These are phyloP conservation scores for Drosophila picticornis DNA, from an alignment of 2,888 invertebrate genomes.

Conservation along the genomic window DNA sequence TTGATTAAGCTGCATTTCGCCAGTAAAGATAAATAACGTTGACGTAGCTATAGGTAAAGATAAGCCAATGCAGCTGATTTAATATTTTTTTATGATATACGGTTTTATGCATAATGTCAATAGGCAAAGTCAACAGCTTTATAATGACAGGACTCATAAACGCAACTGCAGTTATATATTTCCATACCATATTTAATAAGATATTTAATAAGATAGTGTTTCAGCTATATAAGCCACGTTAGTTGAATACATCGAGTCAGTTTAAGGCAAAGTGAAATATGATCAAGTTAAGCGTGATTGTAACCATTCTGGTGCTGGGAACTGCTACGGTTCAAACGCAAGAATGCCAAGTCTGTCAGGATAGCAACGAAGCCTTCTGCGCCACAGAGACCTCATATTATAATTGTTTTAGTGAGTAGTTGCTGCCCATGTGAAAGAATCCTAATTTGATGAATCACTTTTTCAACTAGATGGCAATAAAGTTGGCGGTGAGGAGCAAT, in stretches of 20 bases:
- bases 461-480: conserved; percentile 12
- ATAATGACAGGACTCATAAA: background rate
- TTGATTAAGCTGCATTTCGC: background rate
- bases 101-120: background rate
- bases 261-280: conserved; percentile 24
- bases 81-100: background rate
- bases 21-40: conserved; percentile 6
- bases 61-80: conserved; percentile 9
- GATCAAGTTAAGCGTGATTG: conserved; percentile 17
- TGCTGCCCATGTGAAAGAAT: background rate
- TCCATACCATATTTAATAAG: background rate
- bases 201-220: background rate
- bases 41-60: conserved; percentile 8
- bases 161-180: background rate
- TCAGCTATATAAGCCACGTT: conserved; percentile 37
- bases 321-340: background rate
- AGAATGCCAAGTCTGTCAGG: conserved; percentile 35
- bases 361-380: conserved; percentile 30
- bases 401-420: conserved; percentile 44
- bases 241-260: conserved; percentile 8
- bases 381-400: conserved; percentile 33
- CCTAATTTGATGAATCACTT: background rate
- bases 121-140: background rate
- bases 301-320: conserved; percentile 14
- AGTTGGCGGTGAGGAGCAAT: conserved; percentile 7